Evolutionary conservation across 2,113 vertebrate species (phyloP).

Genomic region (Tursiops truncatus): DNA sequence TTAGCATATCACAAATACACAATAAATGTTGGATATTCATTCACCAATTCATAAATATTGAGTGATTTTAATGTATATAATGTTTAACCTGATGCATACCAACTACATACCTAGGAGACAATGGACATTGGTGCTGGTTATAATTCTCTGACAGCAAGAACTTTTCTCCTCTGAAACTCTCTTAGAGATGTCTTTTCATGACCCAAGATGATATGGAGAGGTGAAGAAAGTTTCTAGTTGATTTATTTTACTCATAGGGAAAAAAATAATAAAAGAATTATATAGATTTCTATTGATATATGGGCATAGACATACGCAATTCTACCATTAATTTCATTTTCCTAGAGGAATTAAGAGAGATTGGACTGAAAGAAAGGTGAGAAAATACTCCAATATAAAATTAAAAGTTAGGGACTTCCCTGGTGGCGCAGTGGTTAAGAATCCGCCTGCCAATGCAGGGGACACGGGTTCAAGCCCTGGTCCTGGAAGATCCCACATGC

Average conservation of each 20-base stretch:
- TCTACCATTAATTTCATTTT: neutral
- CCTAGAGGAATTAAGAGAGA: neutral
- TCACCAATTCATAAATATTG: neutral
- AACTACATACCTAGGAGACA: neutral
- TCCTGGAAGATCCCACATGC: no score
- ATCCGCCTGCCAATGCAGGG: no score
- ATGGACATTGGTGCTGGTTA: neutral
- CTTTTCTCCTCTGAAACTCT: neutral
- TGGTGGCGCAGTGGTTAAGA: no score
- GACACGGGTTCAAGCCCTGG: no score
- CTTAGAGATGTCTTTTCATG: neutral
- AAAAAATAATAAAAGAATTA: neutral
- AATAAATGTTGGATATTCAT: neutral
- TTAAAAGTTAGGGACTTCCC: no score
- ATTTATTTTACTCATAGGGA: neutral
- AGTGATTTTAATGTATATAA: neutral
- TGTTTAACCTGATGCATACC: neutral
- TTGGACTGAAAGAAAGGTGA: neutral
- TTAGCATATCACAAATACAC: neutral
- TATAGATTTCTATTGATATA: neutral
- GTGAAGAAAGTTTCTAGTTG: neutral
- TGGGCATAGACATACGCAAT: neutral
- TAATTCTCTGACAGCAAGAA: neutral
- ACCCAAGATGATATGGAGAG: neutral
- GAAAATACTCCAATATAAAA: neutral